Evolutionary conservation across 2,888 invertebrate genomes (phyloP).

Genomic region (Acrocera orbiculus): DNA sequence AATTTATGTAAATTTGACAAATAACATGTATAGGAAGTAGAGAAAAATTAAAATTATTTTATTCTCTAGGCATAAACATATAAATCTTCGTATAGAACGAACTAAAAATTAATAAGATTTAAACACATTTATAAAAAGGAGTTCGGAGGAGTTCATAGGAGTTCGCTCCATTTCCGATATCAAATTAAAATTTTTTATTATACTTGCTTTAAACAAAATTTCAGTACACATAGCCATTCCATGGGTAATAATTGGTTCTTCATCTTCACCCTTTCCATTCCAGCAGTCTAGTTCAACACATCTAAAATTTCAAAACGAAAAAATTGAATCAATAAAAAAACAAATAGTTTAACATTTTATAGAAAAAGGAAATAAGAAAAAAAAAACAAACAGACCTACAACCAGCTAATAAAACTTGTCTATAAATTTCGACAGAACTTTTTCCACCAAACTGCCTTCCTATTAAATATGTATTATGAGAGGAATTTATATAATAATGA

Average conservation of each 20-base stretch:
- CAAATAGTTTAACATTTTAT: background rate
- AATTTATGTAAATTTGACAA: too few relatives aligned
- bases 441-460: conserved; percentile 97
- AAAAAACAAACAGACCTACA: conserved; percentile 50
- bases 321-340: too few relatives aligned
- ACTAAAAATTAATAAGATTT: too few relatives aligned
- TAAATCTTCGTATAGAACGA: too few relatives aligned
- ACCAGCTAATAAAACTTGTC: conserved; percentile 90
- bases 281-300: conserved; percentile 98
- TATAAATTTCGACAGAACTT: conserved; percentile 97
- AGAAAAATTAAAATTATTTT: too few relatives aligned
- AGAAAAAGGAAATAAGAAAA: background rate
- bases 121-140: too few relatives aligned
- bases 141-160: too few relatives aligned
- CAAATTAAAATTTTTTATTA: background rate
- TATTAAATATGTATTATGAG: conserved; percentile 86
- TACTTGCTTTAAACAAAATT: conserved; percentile 70
- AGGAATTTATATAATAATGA: conserved; percentile 98
- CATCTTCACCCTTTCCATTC: conserved; percentile 96
- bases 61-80: too few relatives aligned
- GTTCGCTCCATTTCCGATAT: too few relatives aligned
- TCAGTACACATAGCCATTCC: conserved; percentile 99
- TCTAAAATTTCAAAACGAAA: conserved; percentile 34
- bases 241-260: conserved; percentile 98
- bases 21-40: too few relatives aligned